phyloP scores from a whole-genome alignment of 35 echinoderm and acorn worm species.

The Diadema setosum region DNA sequence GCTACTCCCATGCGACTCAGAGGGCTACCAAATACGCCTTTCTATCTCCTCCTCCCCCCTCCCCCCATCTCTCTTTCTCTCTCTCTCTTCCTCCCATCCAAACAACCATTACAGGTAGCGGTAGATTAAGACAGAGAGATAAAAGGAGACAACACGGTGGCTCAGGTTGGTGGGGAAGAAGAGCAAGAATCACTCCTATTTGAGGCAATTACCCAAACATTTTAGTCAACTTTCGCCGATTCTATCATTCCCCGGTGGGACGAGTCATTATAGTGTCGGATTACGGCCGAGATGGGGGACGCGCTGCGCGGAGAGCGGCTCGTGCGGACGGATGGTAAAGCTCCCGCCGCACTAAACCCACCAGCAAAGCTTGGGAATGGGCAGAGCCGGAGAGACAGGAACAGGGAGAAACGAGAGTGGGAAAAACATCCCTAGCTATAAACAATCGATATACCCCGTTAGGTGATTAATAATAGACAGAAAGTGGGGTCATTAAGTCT shows the following conservation, averaged over 20 bases:
- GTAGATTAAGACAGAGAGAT: slow-evolving; percentile 16
- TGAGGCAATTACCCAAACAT: slow-evolving; percentile 29
- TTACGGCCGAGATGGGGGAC: neutral
- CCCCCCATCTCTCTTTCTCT: too few species aligned
- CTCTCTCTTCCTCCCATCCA: neutral
- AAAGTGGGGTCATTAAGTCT: slow-evolving; percentile 6
- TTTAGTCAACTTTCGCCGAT: slow-evolving; percentile 25
- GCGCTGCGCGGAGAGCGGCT: neutral
- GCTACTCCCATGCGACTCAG: neutral
- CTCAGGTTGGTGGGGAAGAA: neutral
- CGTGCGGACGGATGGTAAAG: neutral
- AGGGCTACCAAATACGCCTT: too few species aligned
- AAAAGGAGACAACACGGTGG: neutral
- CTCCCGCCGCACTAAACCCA: too few species aligned
- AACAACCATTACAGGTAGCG: too few species aligned
- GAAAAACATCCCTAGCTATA: slow-evolving; percentile 3
- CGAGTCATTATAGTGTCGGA: neutral
- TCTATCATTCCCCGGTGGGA: neutral
- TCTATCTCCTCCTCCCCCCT: too few species aligned
- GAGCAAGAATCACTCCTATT: slow-evolving; percentile 14
- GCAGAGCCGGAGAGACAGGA: neutral
- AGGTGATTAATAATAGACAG: slow-evolving; percentile 30
- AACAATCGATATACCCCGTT: slow-evolving; percentile 20
- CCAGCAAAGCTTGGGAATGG: too few species aligned
- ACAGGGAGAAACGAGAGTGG: neutral